Evolutionary conservation across 1,140 invertebrate species (phyloP), one percentile per base, ranked within the genome.

Genomic region (Hylaeus volcanicus): DNA sequence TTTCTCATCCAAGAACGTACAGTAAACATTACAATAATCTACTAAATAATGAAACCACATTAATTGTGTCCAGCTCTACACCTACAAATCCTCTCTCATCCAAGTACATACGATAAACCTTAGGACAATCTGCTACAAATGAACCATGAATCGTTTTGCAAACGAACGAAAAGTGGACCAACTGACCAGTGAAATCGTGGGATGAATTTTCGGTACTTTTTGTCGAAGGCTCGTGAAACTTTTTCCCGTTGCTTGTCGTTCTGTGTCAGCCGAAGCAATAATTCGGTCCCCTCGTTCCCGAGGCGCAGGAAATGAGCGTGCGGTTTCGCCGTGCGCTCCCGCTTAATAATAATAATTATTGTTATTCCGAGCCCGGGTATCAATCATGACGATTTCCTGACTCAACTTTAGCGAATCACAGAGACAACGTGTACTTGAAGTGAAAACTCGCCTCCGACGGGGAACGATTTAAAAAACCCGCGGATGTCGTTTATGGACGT

Each of bases 331-430:
- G 41, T 65, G 58, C 56, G 83, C 65, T 84, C 56, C 69, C 63
- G 60, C 69, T 73, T 77, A 70, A 85, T 81, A 86, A 85, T 85
- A 64, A 80, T 86, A 53, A 85, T 85, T 81, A 68, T 53, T 71
- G 55, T 85, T 81, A 81, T 72, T 73, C 15, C 51, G 69, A 68
- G 63, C 26, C 39, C 15, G 9, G 74, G 58, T 77, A 79, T 76
- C 79, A 77, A 81, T 73, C 58, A 51, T 86, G 85, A 66, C 77
- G 56, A 85, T 81, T 77, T 86, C 71, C 65, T 63, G 66, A 63
- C 45, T 43, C 45, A 41, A 39, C 15, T 26, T 55, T 45, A 15
- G 55, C 51, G 61, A 71, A 55, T 53, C 51, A 55, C 69, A n/a
- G 70, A n/a, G 14, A 39, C 74, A 79, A 41, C 69, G 26, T 55